Evolutionary conservation across 2,797 vertebrate genomes (phyloP).

Genomic region (Knipowitschia caucasica): DNA sequence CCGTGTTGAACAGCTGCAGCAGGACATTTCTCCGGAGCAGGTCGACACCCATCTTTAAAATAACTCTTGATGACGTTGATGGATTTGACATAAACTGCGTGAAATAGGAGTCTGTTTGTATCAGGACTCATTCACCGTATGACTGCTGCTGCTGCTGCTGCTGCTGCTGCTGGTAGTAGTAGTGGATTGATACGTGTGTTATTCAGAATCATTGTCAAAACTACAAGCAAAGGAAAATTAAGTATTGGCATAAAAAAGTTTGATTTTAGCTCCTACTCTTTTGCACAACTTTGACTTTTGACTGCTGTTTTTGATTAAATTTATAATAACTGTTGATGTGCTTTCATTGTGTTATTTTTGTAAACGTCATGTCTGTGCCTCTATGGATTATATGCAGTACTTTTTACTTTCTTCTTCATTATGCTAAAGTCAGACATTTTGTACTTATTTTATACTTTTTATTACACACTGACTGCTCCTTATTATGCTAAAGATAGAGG

Average conservation of each 20-base stretch:
- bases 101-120: not conserved
- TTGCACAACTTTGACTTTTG: not conserved
- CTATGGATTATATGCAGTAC: no score
- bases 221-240: not conserved
- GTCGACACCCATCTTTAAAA: constrained; percentile 9
- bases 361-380: no score
- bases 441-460: no score
- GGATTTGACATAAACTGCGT: constrained; percentile 7
- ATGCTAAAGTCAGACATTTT: no score
- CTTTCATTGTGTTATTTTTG: no score
- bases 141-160: no score
- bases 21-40: constrained; percentile 2
- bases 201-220: not conserved
- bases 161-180: no score
- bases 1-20: constrained; percentile 6
- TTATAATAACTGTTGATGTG: no score
- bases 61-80: constrained; percentile 2
- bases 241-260: not conserved
- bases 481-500: no score
- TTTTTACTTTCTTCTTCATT: no score
- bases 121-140: not conserved
- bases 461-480: no score
- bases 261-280: not conserved
- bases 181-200: constrained; percentile 2
- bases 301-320: no score